Base-by-base conservation (phyloP, 2,888 invertebrate genomes). In the Macrosiphum euphorbiae region DNA sequence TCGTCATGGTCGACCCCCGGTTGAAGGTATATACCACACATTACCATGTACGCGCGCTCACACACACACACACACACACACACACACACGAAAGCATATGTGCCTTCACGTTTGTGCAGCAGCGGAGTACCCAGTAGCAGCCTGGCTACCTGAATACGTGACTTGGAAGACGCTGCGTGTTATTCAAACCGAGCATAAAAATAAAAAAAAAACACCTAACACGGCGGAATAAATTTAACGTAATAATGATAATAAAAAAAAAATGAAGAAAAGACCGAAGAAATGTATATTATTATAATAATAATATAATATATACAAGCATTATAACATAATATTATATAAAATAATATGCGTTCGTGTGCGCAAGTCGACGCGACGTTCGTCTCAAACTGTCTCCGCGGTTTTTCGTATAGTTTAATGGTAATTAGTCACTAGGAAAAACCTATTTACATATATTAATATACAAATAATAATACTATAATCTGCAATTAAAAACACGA, bases 111-210 rank as follows among this genome's bases (percentile, higher is more conserved):
- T 85, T 89, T 58, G 93, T 44, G 90, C 93, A 78, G 35, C 35
- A 78, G 78, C 35, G 93, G 85, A 93, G 93, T 35, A 93, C 93
- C 93, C 93, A 55, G 93, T 93, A 93, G 88, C 92, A 92, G 85
- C 90, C 89, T 0, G 61, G 90, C 93, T 93, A 90, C 93, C 93
- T 89, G 90, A 93, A 93, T 93, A 93, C 93, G 93, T 93, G 93
- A 93, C 93, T 93, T 35, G 90, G 93, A 61, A 92, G 85, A 90
- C 61, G 85, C 90, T 61, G 93, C 28, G 84, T 85, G 84, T 93
- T 93, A 90, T 93, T 93, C 85, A 84, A 90, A 93, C 55, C 35
- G 50, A 78, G 55, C 55, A 55, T n/a, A 52, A 88, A 20, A 61
- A 58, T 41, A n/a, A 86, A 87, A 52, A 87, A 52, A 90, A 85